phyloP scores from a whole-genome alignment of 2,888 invertebrate genomes.

The Horisme vitalbata region DNA sequence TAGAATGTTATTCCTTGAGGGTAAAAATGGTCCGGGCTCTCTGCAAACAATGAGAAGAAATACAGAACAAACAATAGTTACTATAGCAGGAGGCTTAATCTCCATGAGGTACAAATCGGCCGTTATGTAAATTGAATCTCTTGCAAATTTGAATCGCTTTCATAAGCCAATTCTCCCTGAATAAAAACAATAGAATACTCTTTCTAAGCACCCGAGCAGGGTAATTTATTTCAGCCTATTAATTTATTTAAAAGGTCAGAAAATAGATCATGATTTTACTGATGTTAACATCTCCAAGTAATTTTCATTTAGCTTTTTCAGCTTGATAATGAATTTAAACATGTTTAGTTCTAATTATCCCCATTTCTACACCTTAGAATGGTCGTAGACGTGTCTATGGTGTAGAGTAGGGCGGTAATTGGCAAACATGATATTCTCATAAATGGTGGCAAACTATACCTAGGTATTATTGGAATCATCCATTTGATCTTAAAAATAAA shows the following conservation, averaged over 20 bases:
- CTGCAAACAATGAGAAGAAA: conserved; percentile 49
- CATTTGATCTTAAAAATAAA: too few species aligned
- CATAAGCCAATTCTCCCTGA: conserved; percentile 74
- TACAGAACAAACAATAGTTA: conserved; percentile 9
- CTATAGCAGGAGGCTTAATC: conserved; percentile 59
- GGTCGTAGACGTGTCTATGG: too few species aligned
- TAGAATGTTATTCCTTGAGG: conserved; percentile 47
- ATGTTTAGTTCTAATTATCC: too few species aligned
- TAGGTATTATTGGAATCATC: too few species aligned
- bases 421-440: too few species aligned
- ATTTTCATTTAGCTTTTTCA: neutral
- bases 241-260: conserved; percentile 46
- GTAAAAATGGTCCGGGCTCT: conserved; percentile 51
- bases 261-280: conserved; percentile 12
- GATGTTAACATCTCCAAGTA: neutral
- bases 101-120: conserved; percentile 76
- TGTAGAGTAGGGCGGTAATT: too few species aligned
- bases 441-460: too few species aligned
- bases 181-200: conserved; percentile 73
- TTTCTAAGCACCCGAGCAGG: conserved; percentile 54
- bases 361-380: too few species aligned
- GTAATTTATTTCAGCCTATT: conserved; percentile 54
- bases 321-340: neutral
- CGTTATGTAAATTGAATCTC: conserved; percentile 80
- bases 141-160: conserved; percentile 78